Conservation (phyloP, 2,113 vertebrate genomes). For the Pogonocichla stellata region DNA sequence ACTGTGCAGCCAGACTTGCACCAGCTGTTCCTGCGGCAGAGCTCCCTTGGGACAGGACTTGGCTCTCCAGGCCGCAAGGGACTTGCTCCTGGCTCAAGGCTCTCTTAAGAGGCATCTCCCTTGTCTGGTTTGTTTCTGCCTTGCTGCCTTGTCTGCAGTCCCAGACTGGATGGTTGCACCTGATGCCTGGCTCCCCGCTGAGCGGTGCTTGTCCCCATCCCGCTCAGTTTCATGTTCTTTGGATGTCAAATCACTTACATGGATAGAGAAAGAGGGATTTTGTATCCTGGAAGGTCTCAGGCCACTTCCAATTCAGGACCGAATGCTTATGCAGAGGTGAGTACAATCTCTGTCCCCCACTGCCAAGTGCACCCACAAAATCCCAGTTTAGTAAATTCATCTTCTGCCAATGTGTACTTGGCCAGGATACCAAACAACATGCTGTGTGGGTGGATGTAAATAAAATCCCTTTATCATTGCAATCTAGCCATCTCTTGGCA, state of each 20-base stretch:
- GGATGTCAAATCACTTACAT: neutral
- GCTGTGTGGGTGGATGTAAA: neutral
- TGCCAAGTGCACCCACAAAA: neutral
- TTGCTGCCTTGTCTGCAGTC: rapidly evolving
- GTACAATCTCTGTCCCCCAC: neutral
- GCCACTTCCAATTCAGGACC: neutral
- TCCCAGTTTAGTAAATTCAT: neutral
- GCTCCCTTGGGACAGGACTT: neutral
- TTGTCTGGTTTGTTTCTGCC: neutral
- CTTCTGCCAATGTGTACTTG: neutral
- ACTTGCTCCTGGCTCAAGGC: neutral
- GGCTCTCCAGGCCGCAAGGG: rapidly evolving
- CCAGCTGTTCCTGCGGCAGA: rapidly evolving
- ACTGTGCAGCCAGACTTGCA: rapidly evolving
- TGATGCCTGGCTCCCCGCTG: rapidly evolving
- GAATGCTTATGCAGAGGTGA: neutral
- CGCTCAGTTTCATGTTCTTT: rapidly evolving
- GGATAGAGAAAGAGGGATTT: neutral
- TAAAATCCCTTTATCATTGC: neutral
- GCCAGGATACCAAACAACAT: neutral
- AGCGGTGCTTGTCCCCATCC: rapidly evolving
- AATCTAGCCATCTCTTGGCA: slow-evolving; percentile 10
- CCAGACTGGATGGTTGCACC: too few species aligned
- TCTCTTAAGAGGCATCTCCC: neutral
- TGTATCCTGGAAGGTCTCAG: neutral